phyloP scores from a whole-genome alignment of 2,797 vertebrate genomes.

The Rhincodon typus region DNA sequence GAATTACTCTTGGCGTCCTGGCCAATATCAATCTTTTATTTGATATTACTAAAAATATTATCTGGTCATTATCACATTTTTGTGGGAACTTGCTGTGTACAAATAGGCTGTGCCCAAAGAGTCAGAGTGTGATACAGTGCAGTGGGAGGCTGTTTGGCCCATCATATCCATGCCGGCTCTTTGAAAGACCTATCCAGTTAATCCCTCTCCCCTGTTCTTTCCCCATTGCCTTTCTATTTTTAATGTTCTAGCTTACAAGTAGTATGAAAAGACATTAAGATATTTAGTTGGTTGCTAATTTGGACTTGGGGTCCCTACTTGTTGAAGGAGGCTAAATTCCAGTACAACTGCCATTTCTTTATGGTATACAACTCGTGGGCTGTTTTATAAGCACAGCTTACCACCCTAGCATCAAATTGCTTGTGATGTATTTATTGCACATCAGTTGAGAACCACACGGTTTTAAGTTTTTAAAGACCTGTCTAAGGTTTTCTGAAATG shows the following conservation, averaged over 20 bases:
- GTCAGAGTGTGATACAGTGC: background rate
- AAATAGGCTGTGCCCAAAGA: background rate
- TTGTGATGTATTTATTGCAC: conserved; percentile 17
- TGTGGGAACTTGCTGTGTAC: background rate
- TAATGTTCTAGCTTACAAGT: background rate
- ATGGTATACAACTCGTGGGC: background rate
- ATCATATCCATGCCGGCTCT: background rate
- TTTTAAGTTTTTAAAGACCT: background rate
- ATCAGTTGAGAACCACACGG: background rate
- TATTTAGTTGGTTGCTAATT: background rate
- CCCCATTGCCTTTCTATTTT: background rate
- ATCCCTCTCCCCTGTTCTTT: background rate
- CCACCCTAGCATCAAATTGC: background rate
- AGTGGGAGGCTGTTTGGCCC: background rate
- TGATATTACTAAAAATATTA: background rate
- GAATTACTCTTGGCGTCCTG: background rate
- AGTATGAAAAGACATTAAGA: background rate
- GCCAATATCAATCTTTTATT: background rate
- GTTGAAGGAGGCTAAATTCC: background rate
- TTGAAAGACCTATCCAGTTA: background rate
- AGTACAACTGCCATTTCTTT: background rate
- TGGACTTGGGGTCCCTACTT: background rate
- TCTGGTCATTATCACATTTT: background rate
- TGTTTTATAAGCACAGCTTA: background rate
- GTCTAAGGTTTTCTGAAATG: background rate